These are phyloP conservation scores for Thereva nobilitata DNA, from an alignment of 2,888 invertebrate genomes.

Conservation along the genomic window DNA sequence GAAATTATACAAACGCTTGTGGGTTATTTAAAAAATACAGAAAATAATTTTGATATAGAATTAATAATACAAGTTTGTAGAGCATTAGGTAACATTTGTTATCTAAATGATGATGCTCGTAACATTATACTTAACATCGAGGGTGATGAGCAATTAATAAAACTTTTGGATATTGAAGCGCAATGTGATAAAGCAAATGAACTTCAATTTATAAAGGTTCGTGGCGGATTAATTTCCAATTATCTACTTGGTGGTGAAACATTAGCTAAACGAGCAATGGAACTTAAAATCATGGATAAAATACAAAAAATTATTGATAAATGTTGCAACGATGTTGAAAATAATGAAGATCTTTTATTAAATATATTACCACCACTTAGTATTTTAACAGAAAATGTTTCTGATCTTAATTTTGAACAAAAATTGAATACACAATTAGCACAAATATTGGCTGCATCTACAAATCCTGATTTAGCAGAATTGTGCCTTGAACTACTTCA, in stretches of 20 bases:
- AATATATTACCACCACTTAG: conserved; percentile 65
- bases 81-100: conserved; percentile 87
- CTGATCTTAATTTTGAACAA: conserved; percentile 64
- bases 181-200: conserved; percentile 54
- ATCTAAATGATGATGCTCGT: conserved; percentile 76
- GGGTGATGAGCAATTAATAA: conserved; percentile 61
- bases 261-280: conserved; percentile 65
- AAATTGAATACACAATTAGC: conserved; percentile 65
- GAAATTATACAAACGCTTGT: conserved; percentile 66
- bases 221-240: conserved; percentile 79
- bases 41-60: conserved; percentile 55
- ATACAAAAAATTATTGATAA: conserved; percentile 61
- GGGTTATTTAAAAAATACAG: conserved; percentile 58
- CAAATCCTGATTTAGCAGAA: conserved; percentile 73
- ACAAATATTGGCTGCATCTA: conserved; percentile 64
- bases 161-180: conserved; percentile 56
- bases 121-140: conserved; percentile 60
- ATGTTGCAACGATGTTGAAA: conserved; percentile 57
- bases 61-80: conserved; percentile 75
- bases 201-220: conserved; percentile 65
- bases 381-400: conserved; percentile 66
- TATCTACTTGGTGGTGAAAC: conserved; percentile 75
- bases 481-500: conserved; percentile 76
- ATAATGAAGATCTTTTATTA: conserved; percentile 63
- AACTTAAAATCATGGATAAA: conserved; percentile 62